Conservation (phyloP, 2,888 invertebrate genomes). For the Fragum sueziense region DNA sequence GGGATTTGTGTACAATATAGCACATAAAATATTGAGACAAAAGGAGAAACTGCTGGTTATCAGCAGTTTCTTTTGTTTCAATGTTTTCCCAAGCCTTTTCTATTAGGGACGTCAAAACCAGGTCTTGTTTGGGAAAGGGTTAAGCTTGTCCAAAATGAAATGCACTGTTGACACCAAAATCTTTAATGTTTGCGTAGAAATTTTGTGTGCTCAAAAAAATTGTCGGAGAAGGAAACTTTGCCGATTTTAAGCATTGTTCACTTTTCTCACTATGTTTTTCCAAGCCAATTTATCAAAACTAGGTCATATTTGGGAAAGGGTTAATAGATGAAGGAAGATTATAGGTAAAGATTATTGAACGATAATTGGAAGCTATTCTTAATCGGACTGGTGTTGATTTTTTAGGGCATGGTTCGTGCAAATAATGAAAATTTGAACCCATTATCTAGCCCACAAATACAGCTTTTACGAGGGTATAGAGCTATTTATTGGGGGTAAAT, state of each 20-base stretch:
- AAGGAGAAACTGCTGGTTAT: too few relatives aligned
- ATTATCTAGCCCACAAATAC: slow-evolving; percentile 18
- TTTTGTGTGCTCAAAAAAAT: background rate
- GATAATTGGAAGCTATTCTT: slow-evolving; percentile 10
- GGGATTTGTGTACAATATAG: too few relatives aligned
- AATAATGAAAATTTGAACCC: slow-evolving; percentile 20
- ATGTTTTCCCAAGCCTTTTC: too few relatives aligned
- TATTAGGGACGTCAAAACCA: too few relatives aligned
- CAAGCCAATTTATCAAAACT: background rate
- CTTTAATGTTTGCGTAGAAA: too few relatives aligned
- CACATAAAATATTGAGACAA: too few relatives aligned
- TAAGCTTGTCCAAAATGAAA: too few relatives aligned
- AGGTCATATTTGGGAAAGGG: background rate
- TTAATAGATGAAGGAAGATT: slow-evolving; percentile 1
- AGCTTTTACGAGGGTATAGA: slow-evolving; percentile 14
- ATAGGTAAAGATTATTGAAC: slow-evolving; percentile 9
- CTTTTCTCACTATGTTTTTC: background rate
- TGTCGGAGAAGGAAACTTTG: background rate
- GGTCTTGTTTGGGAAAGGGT: too few relatives aligned
- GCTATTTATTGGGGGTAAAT: slow-evolving; percentile 19
- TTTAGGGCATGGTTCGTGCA: slow-evolving; percentile 17
- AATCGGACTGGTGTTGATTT: slow-evolving; percentile 2
- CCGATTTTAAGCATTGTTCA: background rate
- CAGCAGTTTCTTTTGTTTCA: too few relatives aligned
- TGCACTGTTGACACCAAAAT: too few relatives aligned